Conservation (phyloP, 1,140 invertebrate species). For the Metopolophium dirhodum region DNA sequence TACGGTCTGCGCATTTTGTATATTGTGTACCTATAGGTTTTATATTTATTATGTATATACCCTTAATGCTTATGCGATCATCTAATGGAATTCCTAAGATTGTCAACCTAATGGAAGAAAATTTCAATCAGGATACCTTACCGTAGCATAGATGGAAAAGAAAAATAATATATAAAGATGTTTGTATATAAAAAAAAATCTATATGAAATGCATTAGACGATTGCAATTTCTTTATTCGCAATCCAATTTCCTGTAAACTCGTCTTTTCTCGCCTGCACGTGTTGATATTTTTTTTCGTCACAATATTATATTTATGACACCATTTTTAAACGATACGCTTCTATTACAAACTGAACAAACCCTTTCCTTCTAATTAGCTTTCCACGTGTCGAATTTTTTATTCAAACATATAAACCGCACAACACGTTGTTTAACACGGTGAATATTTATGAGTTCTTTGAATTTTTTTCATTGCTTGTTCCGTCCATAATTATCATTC, state of each 20-base stretch:
- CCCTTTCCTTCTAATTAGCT: background rate
- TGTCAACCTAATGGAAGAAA: background rate
- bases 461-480: background rate
- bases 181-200: background rate
- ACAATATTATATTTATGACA: background rate
- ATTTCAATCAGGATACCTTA: background rate
- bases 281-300: background rate
- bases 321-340: background rate
- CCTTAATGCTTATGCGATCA: background rate
- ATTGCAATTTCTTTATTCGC: background rate
- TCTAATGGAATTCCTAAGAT: background rate
- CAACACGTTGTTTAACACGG: background rate
- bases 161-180: background rate
- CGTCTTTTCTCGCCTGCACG: background rate
- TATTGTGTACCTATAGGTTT: background rate
- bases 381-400: background rate
- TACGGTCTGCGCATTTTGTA: background rate
- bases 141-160: background rate
- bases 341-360: background rate
- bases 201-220: slow-evolving; percentile 1
- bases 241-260: slow-evolving; percentile 13
- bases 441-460: background rate
- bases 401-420: background rate
- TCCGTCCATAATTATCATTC: background rate
- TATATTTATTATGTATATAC: background rate